Evolutionary conservation across 2,113 vertebrate species (phyloP).

Genomic region (Ovis canadensis): DNA sequence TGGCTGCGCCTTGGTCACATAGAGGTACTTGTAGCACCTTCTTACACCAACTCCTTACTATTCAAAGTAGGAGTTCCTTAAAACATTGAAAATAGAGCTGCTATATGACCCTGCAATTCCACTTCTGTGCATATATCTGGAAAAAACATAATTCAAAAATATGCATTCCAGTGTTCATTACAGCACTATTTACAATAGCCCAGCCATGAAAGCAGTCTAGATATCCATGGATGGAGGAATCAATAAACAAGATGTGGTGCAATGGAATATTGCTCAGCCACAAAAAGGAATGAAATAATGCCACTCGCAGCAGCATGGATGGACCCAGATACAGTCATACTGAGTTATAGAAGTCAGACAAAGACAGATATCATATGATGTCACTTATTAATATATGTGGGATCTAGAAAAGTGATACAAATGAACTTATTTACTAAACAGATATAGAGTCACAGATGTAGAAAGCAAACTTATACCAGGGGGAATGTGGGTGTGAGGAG

Average conservation of each 20-base stretch:
- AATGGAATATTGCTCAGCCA: neutral
- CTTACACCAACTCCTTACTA: neutral
- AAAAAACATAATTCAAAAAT: neutral
- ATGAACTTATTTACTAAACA: neutral
- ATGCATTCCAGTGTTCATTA: neutral
- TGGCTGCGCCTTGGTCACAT: fast-evolving
- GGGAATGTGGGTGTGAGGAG: neutral
- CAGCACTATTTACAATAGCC: neutral
- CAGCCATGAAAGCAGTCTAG: neutral
- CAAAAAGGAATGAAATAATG: neutral
- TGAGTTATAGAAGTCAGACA: neutral
- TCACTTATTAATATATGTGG: neutral
- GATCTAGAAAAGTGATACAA: neutral
- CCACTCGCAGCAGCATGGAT: neutral
- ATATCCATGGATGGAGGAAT: neutral
- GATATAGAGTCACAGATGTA: neutral
- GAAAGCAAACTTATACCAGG: neutral
- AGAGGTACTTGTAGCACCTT: neutral
- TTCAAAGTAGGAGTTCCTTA: neutral
- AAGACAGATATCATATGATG: neutral
- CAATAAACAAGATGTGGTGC: neutral
- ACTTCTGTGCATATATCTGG: neutral
- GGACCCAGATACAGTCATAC: neutral
- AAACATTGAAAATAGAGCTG: neutral
- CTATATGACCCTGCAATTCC: neutral